These are phyloP conservation scores for Thera britannica DNA, from an alignment of 2,888 invertebrate species.

Conservation along the genomic window DNA sequence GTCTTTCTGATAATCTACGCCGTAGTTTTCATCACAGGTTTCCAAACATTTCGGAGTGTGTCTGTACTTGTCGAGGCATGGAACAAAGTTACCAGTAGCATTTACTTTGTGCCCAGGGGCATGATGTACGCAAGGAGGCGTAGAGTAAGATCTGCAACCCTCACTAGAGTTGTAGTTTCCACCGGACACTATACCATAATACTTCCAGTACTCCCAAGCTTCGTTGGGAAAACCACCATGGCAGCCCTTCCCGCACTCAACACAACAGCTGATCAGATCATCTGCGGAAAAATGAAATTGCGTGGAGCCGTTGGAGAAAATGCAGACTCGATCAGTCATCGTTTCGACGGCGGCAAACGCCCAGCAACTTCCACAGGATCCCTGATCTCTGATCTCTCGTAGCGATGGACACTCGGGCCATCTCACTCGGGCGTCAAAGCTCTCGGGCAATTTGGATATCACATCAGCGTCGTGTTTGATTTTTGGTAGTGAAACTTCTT, in stretches of 20 bases:
- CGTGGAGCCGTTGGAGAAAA: constrained; percentile 88
- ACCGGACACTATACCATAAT: constrained; percentile 94
- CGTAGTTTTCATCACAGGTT: constrained; percentile 88
- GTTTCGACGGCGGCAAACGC: constrained; percentile 96
- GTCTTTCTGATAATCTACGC: constrained; percentile 89
- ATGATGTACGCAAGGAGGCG: constrained; percentile 96
- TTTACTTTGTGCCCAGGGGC: constrained; percentile 88
- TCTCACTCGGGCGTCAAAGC: constrained; percentile 91
- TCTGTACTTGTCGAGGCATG: constrained; percentile 89
- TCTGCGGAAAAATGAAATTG: constrained; percentile 93
- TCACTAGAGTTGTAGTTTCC: constrained; percentile 90
- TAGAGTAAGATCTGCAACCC: constrained; percentile 95
- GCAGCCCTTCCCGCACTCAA: constrained; percentile 91
- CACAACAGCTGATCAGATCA: constrained; percentile 88
- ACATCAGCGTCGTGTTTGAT: constrained; percentile 62
- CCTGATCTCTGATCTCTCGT: constrained; percentile 92
- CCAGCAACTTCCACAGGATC: constrained; percentile 98
- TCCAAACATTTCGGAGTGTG: constrained; percentile 92
- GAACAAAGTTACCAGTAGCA: no score
- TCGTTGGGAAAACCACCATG: constrained; percentile 91
- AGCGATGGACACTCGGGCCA: constrained; percentile 96
- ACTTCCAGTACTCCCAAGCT: constrained; percentile 95
- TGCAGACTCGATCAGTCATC: constrained; percentile 95
- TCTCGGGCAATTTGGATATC: constrained; percentile 86
- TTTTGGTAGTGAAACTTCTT: constrained; percentile 73